Evolutionary conservation across 1,140 invertebrate species (phyloP), one percentile per base, ranked within the genome.

Genomic region (Caenorhabditis tropicalis): DNA sequence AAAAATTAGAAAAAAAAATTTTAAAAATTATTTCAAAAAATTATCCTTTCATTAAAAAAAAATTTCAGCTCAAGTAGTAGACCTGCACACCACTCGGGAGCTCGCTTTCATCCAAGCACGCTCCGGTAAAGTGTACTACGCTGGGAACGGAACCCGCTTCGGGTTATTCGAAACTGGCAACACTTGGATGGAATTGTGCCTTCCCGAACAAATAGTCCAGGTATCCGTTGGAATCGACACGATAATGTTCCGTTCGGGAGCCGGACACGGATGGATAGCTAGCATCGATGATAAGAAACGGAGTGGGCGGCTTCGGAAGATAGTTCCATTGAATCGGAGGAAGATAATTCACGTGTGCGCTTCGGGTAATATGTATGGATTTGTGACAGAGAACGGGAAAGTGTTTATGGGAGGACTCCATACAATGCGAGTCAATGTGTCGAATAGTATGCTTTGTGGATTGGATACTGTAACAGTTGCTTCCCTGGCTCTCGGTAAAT

Each of bases 401-500:
- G 80, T 85, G 19, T 90, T 87, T 53, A 39, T 89, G 33, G 58
- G 83, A 56, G 89, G 89, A 39, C 80, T 88, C 15, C 89, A 90
- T 46, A 36, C 86, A 0, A 87, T 87, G 86, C 49, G 84, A 60
- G 65, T 81, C 7, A 80, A 87, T 70, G 83, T 51, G 7, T 87
- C 88, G 53, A 86, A 24, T 51, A 56, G 60, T 5, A 88, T 92
- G 82, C 91, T 93, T 29, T 92, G 90, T 31, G 93, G 93, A 83
- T 92, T 98, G 51, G 94, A 95, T 88, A 94, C 96, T 51, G 94
- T 96, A 83, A 94, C 94, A 86, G 93, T 97, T n/a, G 94, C 94
- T 15, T 93, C 95, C 92, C 95, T 98, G 12, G 94, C 95, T 0
- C 92, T 99, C 65, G 97, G 97, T 15, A 99, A 99, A 93, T 97